Conservation (phyloP, 2,888 invertebrate genomes). For the Cryptocheilus praepositus region DNA sequence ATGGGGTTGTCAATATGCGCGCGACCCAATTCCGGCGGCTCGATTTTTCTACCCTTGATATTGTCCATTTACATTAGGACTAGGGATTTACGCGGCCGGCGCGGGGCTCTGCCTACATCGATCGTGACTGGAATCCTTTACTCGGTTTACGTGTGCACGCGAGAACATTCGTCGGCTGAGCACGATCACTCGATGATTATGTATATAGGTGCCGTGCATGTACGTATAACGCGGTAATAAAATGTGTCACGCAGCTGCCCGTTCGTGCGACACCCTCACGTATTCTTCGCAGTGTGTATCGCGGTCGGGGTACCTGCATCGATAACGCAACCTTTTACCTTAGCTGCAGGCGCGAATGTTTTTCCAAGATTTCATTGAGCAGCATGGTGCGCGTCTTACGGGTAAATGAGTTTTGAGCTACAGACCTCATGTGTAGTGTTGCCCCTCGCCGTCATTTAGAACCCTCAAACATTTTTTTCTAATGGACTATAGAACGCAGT, state of each 20-base stretch:
- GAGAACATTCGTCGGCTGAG: constrained; percentile 3
- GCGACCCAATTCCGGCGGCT: constrained; percentile 46
- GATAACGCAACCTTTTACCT: too few relatives aligned
- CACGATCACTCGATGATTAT: constrained; percentile 10
- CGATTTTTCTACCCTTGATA: constrained; percentile 46
- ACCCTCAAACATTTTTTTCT: too few relatives aligned
- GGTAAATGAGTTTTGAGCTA: too few relatives aligned
- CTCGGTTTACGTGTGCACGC: constrained; percentile 19
- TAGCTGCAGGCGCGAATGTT: too few relatives aligned
- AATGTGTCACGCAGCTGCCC: neutral
- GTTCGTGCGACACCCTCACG: constrained; percentile 1
- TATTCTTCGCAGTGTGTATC: too few relatives aligned
- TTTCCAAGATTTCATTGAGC: too few relatives aligned
- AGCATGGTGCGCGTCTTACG: too few relatives aligned
- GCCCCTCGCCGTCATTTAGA: too few relatives aligned
- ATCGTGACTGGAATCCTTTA: constrained; percentile 36
- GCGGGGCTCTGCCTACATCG: constrained; percentile 25
- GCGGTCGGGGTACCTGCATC: too few relatives aligned
- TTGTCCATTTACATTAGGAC: constrained; percentile 44
- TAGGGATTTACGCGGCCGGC: constrained; percentile 29
- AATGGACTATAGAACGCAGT: too few relatives aligned
- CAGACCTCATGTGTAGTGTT: too few relatives aligned
- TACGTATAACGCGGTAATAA: constrained; percentile 10
- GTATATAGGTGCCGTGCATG: neutral
- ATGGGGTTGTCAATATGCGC: constrained; percentile 5